These are phyloP conservation scores for Steinernema scapterisci DNA, from an alignment of 2,888 invertebrate genomes.

Conservation along the genomic window DNA sequence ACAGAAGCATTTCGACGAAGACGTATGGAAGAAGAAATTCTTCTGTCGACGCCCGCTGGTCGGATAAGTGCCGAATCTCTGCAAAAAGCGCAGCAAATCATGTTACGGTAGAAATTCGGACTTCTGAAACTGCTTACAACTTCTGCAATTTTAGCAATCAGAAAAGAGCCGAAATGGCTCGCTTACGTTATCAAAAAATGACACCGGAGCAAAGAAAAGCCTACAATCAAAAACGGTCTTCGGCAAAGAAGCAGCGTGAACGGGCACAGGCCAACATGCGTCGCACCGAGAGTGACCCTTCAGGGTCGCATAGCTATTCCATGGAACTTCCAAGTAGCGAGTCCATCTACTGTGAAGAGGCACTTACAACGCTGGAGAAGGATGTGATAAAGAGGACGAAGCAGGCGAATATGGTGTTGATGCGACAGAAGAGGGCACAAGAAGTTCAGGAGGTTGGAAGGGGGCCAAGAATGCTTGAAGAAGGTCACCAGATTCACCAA, in stretches of 20 bases:
- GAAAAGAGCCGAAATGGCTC: constrained; percentile 64
- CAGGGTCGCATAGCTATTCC: constrained; percentile 2
- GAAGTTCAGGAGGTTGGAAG: not conserved
- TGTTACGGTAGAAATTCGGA: constrained; percentile 47
- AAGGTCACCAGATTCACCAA: constrained; percentile 7
- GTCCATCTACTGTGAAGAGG: constrained; percentile 21
- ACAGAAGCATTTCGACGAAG: constrained; percentile 38
- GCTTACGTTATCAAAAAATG: constrained; percentile 63
- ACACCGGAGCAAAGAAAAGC: constrained; percentile 65
- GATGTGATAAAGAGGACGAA: constrained; percentile 47
- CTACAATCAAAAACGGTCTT: constrained; percentile 66
- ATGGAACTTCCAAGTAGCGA: not conserved
- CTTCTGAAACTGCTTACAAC: too few relatives aligned
- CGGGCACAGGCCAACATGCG: constrained; percentile 34
- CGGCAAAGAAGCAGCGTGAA: constrained; percentile 61
- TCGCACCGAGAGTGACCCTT: not conserved
- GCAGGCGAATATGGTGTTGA: constrained; percentile 38
- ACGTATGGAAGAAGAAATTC: constrained; percentile 57
- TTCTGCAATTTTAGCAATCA: constrained; percentile 46
- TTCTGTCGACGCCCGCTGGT: constrained; percentile 55
- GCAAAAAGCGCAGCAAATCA: constrained; percentile 65
- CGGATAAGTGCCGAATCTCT: constrained; percentile 62
- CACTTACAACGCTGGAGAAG: constrained; percentile 38
- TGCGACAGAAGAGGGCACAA: constrained; percentile 19
- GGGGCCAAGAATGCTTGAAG: too few relatives aligned